Conservation (phyloP, 2,888 invertebrate species). For the Scaptomyza cyrtandrae region DNA sequence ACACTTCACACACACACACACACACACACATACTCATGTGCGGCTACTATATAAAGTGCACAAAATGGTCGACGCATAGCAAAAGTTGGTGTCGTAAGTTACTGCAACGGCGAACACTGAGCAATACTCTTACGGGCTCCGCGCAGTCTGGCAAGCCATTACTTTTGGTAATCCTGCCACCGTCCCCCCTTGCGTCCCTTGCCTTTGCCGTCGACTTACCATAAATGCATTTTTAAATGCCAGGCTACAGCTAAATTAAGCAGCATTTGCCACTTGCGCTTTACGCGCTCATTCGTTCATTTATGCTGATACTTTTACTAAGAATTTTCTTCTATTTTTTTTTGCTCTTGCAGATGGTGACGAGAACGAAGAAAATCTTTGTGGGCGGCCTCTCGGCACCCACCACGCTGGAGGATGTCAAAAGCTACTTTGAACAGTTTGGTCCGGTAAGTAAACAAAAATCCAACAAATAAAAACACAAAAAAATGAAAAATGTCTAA, state of each 20-base stretch:
- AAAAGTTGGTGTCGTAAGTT: constrained; percentile 73
- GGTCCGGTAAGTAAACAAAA: constrained; percentile 94
- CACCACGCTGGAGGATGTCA: constrained; percentile 99
- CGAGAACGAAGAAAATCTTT: constrained; percentile 99
- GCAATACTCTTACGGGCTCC: constrained; percentile 52
- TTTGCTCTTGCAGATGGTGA: constrained; percentile 94
- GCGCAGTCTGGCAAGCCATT: constrained; percentile 60
- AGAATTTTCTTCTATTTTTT: constrained; percentile 12
- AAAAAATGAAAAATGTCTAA: background rate
- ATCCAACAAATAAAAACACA: background rate
- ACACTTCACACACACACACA: constrained; percentile 13
- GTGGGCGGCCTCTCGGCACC: constrained; percentile 99
- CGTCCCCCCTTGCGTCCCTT: background rate
- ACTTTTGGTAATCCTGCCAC: constrained; percentile 45
- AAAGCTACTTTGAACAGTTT: constrained; percentile 99
- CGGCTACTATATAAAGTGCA: constrained; percentile 71
- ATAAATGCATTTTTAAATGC: constrained; percentile 75
- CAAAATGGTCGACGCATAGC: constrained; percentile 74
- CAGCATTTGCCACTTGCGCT: constrained; percentile 47
- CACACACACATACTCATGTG: constrained; percentile 38
- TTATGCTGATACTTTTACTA: constrained; percentile 33
- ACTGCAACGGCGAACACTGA: constrained; percentile 38
- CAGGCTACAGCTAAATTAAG: constrained; percentile 56
- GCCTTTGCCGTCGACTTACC: constrained; percentile 16
- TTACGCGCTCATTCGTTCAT: constrained; percentile 44